phyloP scores from a whole-genome alignment of 2,888 invertebrate genomes.

The Tribolium freemani region DNA sequence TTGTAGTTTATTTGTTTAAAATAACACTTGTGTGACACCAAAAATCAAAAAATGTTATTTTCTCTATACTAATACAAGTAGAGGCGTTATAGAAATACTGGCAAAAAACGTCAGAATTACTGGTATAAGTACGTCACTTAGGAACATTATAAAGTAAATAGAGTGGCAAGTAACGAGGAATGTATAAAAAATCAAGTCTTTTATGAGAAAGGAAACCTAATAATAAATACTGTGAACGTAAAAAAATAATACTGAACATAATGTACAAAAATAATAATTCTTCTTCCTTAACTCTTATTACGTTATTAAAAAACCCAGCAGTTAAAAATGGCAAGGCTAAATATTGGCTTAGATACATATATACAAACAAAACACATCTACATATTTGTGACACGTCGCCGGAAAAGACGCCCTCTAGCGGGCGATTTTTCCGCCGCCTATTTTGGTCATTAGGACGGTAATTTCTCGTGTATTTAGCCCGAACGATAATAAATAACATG shows the following conservation, averaged over 20 bases:
- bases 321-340: slow-evolving; percentile 57
- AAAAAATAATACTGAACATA: slow-evolving; percentile 61
- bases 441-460: slow-evolving; percentile 52
- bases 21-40: slow-evolving; percentile 57
- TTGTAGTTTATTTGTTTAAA: slow-evolving; percentile 43
- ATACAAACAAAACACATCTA: slow-evolving; percentile 61
- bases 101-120: slow-evolving; percentile 54
- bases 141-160: slow-evolving; percentile 53
- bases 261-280: slow-evolving; percentile 58
- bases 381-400: slow-evolving; percentile 37
- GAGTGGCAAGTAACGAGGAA: slow-evolving; percentile 41
- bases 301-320: slow-evolving; percentile 42
- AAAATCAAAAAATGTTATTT: slow-evolving; percentile 53
- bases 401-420: slow-evolving; percentile 1
- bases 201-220: slow-evolving; percentile 25
- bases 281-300: neutral
- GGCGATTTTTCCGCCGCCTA: slow-evolving; percentile 1
- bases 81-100: slow-evolving; percentile 61
- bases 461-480: slow-evolving; percentile 53
- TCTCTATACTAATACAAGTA: slow-evolving; percentile 51
- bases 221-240: slow-evolving; percentile 57
- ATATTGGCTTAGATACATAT: slow-evolving; percentile 61
- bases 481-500: slow-evolving; percentile 49
- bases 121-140: slow-evolving; percentile 59
- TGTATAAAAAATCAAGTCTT: slow-evolving; percentile 34